Base-by-base conservation (phyloP, 2,888 invertebrate species). In the Nymphalis polychloros region DNA sequence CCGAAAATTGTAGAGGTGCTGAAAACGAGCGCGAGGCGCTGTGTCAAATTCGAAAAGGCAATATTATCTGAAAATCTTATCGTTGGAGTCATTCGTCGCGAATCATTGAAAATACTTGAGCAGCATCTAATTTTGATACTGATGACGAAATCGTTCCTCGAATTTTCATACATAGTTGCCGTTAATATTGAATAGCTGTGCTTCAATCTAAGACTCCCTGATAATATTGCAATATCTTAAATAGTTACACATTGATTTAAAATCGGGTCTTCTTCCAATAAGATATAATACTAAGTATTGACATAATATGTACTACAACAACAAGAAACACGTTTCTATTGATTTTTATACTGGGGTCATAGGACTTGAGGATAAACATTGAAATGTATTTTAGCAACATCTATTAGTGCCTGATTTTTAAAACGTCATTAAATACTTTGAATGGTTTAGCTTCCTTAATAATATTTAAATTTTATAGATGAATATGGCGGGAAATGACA, bases 271-370 rank as follows among this genome's bases (percentile, higher is more conserved):
- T 41, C 7, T 55, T 41, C 23, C 7, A 8, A 20, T 49, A 49
- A 50, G 20, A 50, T 16, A 59, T 7, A 59, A 64, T n/a, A 35
- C 49, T 68, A 53, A 35, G 41, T 31, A 59, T 48, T 35, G 52
- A 64, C 64, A 13, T 8, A 59, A 55, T 57, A 53, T 62, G 53
- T 70, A 70, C 68, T 23, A 67, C 70, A 68, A 70, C 63, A 70
- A 55, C 59, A 62, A 67, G 49, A 35, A 63, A 49, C 20, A 52
- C 52, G n/a, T 17, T 52, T 53, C 13, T 53, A 53, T 46, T 19
- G 49, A 17, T 46, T 35, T 63, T 65, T 57, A 71, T 61, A 70
- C 65, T 69, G 66, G 67, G 64, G 69, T 64, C 67, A 53, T 59
- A 64, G 41, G 59, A 59, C n/a, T 55, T 48, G 50, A 23, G 17